Evolutionary conservation across 2,888 invertebrate genomes (phyloP), one percentile per base, ranked within the genome.

Genomic region (Operophtera brumata): DNA sequence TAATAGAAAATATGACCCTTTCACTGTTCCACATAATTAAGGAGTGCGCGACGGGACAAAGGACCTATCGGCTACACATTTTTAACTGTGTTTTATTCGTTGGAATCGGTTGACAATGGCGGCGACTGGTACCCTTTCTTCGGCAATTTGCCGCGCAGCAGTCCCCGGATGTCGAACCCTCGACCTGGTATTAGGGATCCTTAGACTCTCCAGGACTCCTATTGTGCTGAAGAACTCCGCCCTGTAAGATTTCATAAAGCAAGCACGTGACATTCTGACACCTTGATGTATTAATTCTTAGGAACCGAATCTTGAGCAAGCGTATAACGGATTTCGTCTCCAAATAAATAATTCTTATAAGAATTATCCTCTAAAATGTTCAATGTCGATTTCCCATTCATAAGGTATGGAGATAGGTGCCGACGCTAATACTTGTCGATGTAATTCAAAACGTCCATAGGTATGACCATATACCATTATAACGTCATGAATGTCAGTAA

Each of bases 1-100:
- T 84, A 87, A 87, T 89, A 88, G 86, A 89, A 88, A 89, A 88
- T 86, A 82, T 89, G 89, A 89, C 90, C 90, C 90, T 86, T 90
- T 86, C 80, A 84, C 84, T 82, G 85, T 86, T 86, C 84, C 74
- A 83, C 75, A 86, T 90, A 90, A 90, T 90, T 89, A 84, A 86
- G 80, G 88, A 86, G 90, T 86, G 80, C 81, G 84, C 82, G 66
- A 78, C 74, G 66, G 75, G 64, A 88, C 87, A 89, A 89, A 81
- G 75, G 69, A 75, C 69, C 80, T 80, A 87, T 89, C 86, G 80
- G 86, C 87, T 79, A 86, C 87, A 84, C 75, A 77, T 82, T 84
- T 80, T 80, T 82, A 84, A 83, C 81, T 77, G 70, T 82, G 79
- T 85, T 86, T 88, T 89, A 80, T 88, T 75, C 86, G 80, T 79